phyloP scores from a whole-genome alignment of 2,888 invertebrate species.

The Tryphoninae sp. region DNA sequence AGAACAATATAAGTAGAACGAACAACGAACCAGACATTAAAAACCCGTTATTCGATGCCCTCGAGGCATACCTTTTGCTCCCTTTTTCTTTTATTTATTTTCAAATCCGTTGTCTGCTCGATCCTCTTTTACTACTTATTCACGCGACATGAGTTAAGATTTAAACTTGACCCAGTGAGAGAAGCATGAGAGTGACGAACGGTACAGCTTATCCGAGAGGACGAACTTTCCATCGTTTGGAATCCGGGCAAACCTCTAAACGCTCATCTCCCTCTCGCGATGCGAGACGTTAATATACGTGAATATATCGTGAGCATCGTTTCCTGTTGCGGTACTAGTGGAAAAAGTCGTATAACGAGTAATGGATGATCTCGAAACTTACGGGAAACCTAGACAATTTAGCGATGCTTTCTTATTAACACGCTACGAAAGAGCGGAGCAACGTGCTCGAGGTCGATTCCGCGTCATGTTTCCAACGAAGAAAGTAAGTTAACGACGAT shows the following conservation, averaged over 20 bases:
- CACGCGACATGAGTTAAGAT: constrained; percentile 16
- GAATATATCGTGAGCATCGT: background rate
- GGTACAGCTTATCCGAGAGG: constrained; percentile 45
- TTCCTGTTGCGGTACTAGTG: background rate
- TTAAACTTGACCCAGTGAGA: constrained; percentile 55
- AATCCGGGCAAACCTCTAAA: constrained; percentile 37
- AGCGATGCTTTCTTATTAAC: constrained; percentile 26
- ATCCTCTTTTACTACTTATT: background rate
- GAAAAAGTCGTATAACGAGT: background rate
- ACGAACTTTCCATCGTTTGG: constrained; percentile 42
- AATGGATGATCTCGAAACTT: background rate
- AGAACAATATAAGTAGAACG: background rate
- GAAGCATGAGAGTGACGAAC: constrained; percentile 33
- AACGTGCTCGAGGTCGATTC: constrained; percentile 15
- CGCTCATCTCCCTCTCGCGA: background rate
- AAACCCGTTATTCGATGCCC: constrained; percentile 53
- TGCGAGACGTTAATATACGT: background rate
- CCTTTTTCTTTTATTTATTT: constrained; percentile 1
- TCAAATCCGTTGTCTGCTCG: constrained; percentile 14
- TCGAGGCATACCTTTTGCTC: constrained; percentile 24
- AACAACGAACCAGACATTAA: background rate
- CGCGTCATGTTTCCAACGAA: constrained; percentile 20
- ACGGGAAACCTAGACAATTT: background rate
- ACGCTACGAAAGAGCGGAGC: constrained; percentile 21
- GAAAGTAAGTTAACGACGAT: constrained; percentile 42